Evolutionary conservation across 2,113 vertebrate species (phyloP).

Genomic region (Diphyllodes magnificus): DNA sequence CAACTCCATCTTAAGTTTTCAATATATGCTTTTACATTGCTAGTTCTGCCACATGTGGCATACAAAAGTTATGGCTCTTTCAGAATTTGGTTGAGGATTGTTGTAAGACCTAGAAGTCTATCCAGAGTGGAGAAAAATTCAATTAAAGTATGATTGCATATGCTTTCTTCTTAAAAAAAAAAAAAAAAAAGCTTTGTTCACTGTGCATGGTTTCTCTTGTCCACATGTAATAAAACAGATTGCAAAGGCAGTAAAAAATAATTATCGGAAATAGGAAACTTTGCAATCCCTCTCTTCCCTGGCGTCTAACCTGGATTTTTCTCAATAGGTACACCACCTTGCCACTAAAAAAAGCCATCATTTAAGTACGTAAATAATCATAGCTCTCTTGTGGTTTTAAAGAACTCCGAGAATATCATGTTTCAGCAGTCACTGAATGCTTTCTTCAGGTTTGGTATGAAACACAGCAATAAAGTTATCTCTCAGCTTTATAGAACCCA

Average conservation of each 20-base stretch:
- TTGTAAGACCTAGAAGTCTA: background rate
- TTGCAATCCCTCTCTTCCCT: background rate
- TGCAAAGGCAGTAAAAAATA: background rate
- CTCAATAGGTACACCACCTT: slow-evolving; percentile 5
- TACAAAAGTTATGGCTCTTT: background rate
- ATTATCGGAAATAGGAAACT: slow-evolving; percentile 28
- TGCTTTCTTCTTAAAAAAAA: background rate
- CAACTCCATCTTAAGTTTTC: background rate
- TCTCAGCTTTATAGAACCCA: slow-evolving; percentile 19
- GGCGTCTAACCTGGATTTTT: background rate
- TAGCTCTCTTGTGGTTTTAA: slow-evolving; percentile 47
- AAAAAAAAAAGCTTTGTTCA: background rate
- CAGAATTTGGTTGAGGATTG: background rate
- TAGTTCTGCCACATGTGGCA: background rate
- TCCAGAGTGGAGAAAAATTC: background rate
- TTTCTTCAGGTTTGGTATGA: slow-evolving; percentile 50
- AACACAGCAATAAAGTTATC: slow-evolving; percentile 49
- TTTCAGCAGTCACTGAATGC: slow-evolving; percentile 32
- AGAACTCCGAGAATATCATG: slow-evolving; percentile 1
- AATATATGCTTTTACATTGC: background rate
- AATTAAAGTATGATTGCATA: background rate
- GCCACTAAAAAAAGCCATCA: slow-evolving; percentile 28
- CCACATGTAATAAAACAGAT: background rate
- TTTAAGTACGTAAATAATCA: slow-evolving; percentile 32
- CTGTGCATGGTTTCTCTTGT: background rate